Conservation (phyloP, 2,113 vertebrate genomes). For the Genyomyrus donnyi region DNA sequence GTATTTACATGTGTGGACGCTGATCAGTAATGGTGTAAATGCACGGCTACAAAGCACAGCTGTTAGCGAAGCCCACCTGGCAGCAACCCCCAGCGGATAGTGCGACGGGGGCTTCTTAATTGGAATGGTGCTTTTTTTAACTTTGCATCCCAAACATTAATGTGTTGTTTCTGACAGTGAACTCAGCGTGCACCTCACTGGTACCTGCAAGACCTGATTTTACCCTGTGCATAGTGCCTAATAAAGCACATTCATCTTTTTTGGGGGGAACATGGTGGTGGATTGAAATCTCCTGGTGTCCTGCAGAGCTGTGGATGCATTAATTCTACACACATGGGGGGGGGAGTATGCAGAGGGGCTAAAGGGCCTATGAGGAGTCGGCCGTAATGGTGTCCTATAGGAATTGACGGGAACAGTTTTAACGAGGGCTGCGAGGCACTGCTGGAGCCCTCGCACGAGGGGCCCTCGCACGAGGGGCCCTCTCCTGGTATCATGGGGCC, state of each 20-base stretch:
- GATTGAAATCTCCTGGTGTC: constrained; percentile 51
- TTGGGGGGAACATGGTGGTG: constrained; percentile 30
- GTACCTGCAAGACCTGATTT: constrained; percentile 31
- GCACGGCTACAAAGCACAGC: not conserved
- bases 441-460: constrained; percentile 33
- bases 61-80: not conserved
- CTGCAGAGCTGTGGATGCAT: constrained; percentile 54
- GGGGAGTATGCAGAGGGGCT: constrained; percentile 40
- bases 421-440: constrained; percentile 44
- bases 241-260: constrained; percentile 57
- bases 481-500: not conserved
- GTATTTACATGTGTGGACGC: not conserved
- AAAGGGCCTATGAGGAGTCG: constrained; percentile 33
- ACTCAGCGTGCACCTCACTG: constrained; percentile 39
- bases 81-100: not conserved
- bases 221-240: constrained; percentile 37
- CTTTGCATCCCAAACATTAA: not conserved
- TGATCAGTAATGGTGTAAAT: not conserved
- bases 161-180: constrained; percentile 27
- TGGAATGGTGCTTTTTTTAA: not conserved
- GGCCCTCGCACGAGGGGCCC: constrained; percentile 38
- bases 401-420: constrained; percentile 53
- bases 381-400: constrained; percentile 61
- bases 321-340: constrained; percentile 59
- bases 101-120: not conserved